Evolutionary conservation across 2,113 vertebrate genomes (phyloP), one percentile per base, ranked within the genome.

Genomic region (Octodon degus): DNA sequence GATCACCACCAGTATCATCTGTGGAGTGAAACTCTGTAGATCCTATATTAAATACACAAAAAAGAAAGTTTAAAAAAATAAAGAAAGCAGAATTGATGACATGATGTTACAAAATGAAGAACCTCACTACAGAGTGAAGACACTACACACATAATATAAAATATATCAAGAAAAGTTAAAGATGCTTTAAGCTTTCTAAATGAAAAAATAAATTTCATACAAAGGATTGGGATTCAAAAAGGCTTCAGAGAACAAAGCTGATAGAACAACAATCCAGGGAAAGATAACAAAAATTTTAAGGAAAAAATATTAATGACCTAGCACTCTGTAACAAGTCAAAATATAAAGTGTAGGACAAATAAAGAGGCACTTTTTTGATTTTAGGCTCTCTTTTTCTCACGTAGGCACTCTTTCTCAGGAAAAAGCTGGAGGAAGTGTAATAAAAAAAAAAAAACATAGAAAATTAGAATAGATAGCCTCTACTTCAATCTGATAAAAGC

Each of bases 141-240:
- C 20, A 72, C n/a, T 72, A 72, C 24, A 72, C 22, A 72, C n/a
- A n/a, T 72, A 67, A 86, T 40, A 90, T 58, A 70, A 91, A 95
- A 93, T 40, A 96, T 0, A 81, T 60, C 60, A 89, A 89, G 24
- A 90, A 92, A 96, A 47, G 65, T 90, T 72, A 47, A 88, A 91
- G 82, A 72, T 67, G 11, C 25, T 68, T 83, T 86, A 82, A 82
- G 76, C 37, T 24, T 80, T 80, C 62, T 55, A 53, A 12, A 90
- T 58, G 9, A 24, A 53, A 92, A 60, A 72, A 86, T 70, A n/a
- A 37, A 70, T 70, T 30, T 67, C 65, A 65, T n/a, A n/a, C 68
- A 72, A 22, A 72, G 68, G 34, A 72, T 72, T 72, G 17, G 17
- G 68, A 72, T 72, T 72, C 68, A 72, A n/a, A 72, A 72, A 22